Evolutionary conservation across 1,140 invertebrate genomes (phyloP).

Genomic region (Wasmannia auropunctata): DNA sequence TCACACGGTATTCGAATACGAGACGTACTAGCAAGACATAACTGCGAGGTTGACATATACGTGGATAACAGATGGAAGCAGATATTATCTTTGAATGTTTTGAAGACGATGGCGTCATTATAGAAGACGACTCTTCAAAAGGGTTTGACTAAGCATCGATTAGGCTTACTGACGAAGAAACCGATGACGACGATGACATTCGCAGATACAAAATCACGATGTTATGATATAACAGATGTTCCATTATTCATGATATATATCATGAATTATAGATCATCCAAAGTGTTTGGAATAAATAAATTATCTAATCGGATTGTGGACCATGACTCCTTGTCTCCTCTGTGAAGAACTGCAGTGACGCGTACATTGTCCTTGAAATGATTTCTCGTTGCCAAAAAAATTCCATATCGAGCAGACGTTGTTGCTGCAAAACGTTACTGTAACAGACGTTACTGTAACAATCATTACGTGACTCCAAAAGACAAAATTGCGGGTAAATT

Average conservation of each 20-base stretch:
- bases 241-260: background rate
- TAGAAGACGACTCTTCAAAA: background rate
- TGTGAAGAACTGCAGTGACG: background rate
- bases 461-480: background rate
- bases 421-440: conserved; percentile 51
- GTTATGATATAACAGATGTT: background rate
- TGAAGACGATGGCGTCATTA: background rate
- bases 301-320: conserved; percentile 30
- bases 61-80: background rate
- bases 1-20: background rate
- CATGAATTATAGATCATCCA: background rate
- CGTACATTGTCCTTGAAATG: background rate
- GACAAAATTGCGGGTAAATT: background rate
- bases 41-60: background rate
- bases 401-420: conserved; percentile 70
- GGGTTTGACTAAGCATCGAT: background rate
- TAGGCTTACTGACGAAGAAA: background rate
- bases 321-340: background rate
- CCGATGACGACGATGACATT: background rate
- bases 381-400: conserved; percentile 72
- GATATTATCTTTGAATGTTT: background rate
- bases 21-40: background rate
- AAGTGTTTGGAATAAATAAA: background rate
- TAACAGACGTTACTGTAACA: background rate
- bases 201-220: background rate